Base-by-base conservation (phyloP, 2,113 vertebrate genomes). In the Tauraco erythrolophus region DNA sequence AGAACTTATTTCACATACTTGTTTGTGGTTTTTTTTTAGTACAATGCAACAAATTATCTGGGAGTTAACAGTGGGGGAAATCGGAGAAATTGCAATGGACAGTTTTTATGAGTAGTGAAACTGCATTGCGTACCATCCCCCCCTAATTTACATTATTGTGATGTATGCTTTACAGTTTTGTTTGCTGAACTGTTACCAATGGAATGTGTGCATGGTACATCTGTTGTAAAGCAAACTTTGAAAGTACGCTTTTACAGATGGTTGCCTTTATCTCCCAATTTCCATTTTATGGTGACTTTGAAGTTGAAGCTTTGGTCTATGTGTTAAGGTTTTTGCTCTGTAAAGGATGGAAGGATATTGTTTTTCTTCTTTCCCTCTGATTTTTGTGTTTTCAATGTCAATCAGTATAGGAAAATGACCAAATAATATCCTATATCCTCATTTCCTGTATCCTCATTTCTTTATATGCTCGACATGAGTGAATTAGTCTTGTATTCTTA, bases 301-400 rank as follows among this genome's bases (percentile, higher is more conserved):
- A 95, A 92, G 72, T 53, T 75, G 76, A 65, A 83, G 37, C 88
- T 79, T 96, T 92, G 41, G 80, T 81, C 33, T 72, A 3, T 61
- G 10, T 23, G 5, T 71, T 69, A 88, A 66, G 56, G 28, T 33
- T 95, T 96, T 86, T 81, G 57, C 15, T 81, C n/a, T 51, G 30
- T 81, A 54, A 92, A 46, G 18, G 33, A 70, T 74, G 37, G 64
- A 93, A 71, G 9, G 31, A 51, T 88, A 64, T 84, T 76, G 21
- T 66, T 70, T 76, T 54, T 76, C 30, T 68, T 90, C 35, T 60
- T 90, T 88, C 27, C 8, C 7, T 62, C 61, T 81, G 51, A 48
- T 91, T 95, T 83, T 90, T 31, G 31, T 45, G n/a, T 60, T 95
- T 95, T 89, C 77, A 68, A 1, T 92, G 48, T 66, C 71, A 86